Percentiles rank a stretch among this genome's conserved stretches.
These are phyloP conservation scores for Eolophus roseicapilla DNA, from an alignment of 2,113 vertebrate species.

Conservation along the genomic window DNA sequence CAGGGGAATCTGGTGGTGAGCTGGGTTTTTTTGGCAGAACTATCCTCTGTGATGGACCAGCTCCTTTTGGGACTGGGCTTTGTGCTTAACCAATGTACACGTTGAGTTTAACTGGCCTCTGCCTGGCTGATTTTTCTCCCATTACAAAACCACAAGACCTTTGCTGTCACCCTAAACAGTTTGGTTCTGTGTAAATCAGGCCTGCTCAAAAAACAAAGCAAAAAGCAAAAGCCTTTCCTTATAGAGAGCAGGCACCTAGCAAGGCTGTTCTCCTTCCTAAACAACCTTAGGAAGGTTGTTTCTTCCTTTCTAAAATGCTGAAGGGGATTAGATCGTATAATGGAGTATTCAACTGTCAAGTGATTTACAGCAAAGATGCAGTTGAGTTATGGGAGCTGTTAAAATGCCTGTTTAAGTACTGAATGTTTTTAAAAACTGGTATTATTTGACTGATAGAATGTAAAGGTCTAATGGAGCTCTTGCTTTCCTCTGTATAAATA, in stretches of 20 bases:
- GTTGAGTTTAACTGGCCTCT: background rate
- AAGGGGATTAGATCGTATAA: conserved; percentile 8
- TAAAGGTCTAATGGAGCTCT: conserved; percentile 48
- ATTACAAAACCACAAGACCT: background rate
- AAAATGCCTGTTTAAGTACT: conserved; percentile 38
- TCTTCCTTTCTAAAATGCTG: background rate
- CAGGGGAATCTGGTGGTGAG: background rate
- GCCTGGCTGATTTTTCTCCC: background rate
- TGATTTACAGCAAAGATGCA: conserved; percentile 39
- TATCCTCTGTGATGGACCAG: background rate
- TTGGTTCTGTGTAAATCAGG: background rate
- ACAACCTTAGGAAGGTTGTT: background rate
- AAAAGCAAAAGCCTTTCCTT: background rate
- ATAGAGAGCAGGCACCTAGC: background rate
- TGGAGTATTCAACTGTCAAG: background rate
- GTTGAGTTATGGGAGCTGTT: conserved; percentile 46
- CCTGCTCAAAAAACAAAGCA: background rate
- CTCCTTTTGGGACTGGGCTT: background rate
- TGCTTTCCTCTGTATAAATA: conserved; percentile 5
- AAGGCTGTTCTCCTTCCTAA: background rate
- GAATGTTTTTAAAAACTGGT: conserved; percentile 55
- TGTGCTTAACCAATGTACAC: background rate
- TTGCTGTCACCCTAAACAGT: background rate
- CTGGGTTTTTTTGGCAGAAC: background rate
- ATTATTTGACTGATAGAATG: conserved; percentile 49